phyloP scores from a whole-genome alignment of 2,888 invertebrate genomes.

The Epistrophella euchroma region DNA sequence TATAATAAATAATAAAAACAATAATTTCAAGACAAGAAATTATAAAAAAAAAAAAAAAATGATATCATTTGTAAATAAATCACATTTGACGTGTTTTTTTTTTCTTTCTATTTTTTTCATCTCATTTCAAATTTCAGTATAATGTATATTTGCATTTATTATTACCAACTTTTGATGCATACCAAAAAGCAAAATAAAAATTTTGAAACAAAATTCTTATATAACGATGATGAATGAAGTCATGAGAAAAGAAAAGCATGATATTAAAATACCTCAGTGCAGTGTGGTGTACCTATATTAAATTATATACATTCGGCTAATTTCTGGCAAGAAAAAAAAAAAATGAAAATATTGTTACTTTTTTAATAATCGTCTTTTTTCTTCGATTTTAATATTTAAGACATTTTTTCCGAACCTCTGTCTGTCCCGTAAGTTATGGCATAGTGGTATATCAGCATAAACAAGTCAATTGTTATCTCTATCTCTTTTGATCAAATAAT shows the following conservation, averaged over 20 bases:
- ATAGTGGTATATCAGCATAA: neutral
- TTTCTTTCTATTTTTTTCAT: neutral
- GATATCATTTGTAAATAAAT: neutral
- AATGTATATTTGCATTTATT: neutral
- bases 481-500: too few species aligned
- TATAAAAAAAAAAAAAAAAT: neutral
- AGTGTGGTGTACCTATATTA: slow-evolving; percentile 27
- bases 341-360: neutral
- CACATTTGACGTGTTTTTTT: neutral
- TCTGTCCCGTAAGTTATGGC: neutral
- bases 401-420: neutral
- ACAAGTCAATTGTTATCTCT: neutral
- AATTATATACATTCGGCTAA: slow-evolving; percentile 11
- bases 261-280: slow-evolving; percentile 24
- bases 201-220: neutral
- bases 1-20: neutral
- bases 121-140: neutral
- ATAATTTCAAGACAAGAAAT: neutral
- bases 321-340: neutral
- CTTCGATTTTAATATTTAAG: neutral
- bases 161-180: too few species aligned
- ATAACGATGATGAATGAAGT: neutral
- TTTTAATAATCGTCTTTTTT: neutral
- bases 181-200: neutral
- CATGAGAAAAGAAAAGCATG: neutral